Evolutionary conservation across 2,797 vertebrate species (phyloP).

Genomic region (Mustela erminea): DNA sequence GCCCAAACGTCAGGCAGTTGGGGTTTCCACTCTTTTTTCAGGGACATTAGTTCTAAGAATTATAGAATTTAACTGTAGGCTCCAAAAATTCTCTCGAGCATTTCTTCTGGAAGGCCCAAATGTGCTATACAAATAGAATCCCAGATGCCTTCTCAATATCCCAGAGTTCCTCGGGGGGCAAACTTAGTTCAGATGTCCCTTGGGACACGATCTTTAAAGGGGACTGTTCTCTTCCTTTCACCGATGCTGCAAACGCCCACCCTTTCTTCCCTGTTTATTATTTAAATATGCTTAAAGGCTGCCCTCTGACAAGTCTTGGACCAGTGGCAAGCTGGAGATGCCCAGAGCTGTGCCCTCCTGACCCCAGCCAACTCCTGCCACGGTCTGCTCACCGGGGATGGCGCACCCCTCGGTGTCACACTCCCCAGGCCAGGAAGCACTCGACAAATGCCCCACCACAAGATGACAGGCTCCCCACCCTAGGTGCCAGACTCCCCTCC

Average conservation of each 20-base stretch:
- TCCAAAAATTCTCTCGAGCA: neutral
- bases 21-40: neutral
- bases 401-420: neutral
- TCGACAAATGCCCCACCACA: neutral
- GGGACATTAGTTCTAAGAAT: neutral
- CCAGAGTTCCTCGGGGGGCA: neutral
- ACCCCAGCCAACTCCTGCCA: neutral
- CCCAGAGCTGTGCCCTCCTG: neutral
- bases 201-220: neutral
- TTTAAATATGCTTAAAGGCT: neutral
- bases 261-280: neutral
- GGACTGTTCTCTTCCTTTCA: neutral
- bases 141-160: neutral
- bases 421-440: slow-evolving; percentile 42
- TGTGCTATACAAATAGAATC: neutral
- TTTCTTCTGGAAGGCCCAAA: slow-evolving; percentile 18
- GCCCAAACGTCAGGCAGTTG: neutral
- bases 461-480: slow-evolving; percentile 8
- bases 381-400: neutral
- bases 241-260: neutral
- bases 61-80: neutral
- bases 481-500: slow-evolving; percentile 53
- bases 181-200: neutral
- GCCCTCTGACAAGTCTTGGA: neutral
- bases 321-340: neutral